phyloP scores from a whole-genome alignment of 2,888 invertebrate species.

The Macrosoma leucophasiata region DNA sequence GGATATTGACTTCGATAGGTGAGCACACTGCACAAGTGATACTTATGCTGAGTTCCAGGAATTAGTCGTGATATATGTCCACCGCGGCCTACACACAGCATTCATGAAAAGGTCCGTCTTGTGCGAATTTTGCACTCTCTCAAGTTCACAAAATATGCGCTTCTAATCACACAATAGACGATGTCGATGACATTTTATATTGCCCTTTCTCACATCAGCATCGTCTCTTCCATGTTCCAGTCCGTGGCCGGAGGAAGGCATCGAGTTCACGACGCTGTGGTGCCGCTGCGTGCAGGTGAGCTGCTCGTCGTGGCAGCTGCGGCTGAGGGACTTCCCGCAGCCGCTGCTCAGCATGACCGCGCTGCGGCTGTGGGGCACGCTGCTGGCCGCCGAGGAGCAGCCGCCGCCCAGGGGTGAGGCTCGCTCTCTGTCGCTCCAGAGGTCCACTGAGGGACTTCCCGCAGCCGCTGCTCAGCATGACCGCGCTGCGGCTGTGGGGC shows the following conservation, averaged over 20 bases:
- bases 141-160: too few relatives aligned
- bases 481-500: conserved; percentile 91
- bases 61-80: too few relatives aligned
- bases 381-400: conserved; percentile 92
- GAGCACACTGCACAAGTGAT: conserved; percentile 1
- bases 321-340: conserved; percentile 96
- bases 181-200: too few relatives aligned
- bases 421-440: too few relatives aligned
- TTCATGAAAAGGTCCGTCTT: too few relatives aligned
- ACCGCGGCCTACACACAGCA: too few relatives aligned
- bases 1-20: conserved; percentile 89
- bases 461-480: conserved; percentile 91
- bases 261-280: conserved; percentile 95
- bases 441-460: conserved; percentile 99
- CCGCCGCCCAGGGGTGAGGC: conserved; percentile 79
- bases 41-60: too few relatives aligned
- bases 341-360: conserved; percentile 90
- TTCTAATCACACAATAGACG: too few relatives aligned
- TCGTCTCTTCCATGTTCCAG: conserved; percentile 58
- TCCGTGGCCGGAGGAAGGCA: conserved; percentile 92
- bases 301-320: conserved; percentile 90
- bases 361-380: conserved; percentile 90
- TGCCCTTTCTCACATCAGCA: too few relatives aligned
- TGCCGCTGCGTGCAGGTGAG: conserved; percentile 89
- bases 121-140: too few relatives aligned